phyloP scores from a whole-genome alignment of 2,888 invertebrate genomes.

The Gymnocheta viridis region DNA sequence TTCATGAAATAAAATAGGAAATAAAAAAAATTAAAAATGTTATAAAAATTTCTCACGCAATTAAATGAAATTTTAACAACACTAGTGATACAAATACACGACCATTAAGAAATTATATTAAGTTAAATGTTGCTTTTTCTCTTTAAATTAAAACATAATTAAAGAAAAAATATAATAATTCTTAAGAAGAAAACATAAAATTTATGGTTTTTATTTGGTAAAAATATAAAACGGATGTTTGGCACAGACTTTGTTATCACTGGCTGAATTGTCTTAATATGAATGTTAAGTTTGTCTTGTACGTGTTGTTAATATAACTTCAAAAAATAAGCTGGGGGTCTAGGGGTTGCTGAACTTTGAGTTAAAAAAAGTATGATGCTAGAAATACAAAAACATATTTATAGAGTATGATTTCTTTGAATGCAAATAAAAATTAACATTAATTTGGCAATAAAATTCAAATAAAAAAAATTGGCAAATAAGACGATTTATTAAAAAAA shows the following conservation, averaged over 20 bases:
- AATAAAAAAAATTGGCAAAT: not conserved
- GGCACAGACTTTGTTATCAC: not conserved
- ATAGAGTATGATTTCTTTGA: not conserved
- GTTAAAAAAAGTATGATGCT: not conserved
- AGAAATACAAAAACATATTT: not conserved
- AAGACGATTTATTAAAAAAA: constrained; percentile 4
- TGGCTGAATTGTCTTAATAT: not conserved
- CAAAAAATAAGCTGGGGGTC: too few species aligned
- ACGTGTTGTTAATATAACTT: not conserved
- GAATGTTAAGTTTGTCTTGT: not conserved
- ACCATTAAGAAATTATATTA: not conserved
- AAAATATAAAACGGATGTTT: constrained; percentile 16
- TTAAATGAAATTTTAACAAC: not conserved
- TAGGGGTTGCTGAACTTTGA: constrained; percentile 17
- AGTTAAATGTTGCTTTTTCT: not conserved
- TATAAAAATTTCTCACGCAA: constrained; percentile 12
- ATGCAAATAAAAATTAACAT: not conserved
- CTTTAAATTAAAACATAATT: not conserved
- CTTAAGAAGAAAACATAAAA: constrained; percentile 11
- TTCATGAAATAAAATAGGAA: not conserved
- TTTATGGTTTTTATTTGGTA: not conserved
- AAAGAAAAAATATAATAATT: constrained; percentile 5
- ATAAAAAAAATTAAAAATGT: not conserved
- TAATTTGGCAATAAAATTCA: not conserved
- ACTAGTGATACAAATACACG: not conserved